These are phyloP conservation scores for Chionomys nivalis DNA, from an alignment of 2,113 vertebrate species.

Conservation along the genomic window DNA sequence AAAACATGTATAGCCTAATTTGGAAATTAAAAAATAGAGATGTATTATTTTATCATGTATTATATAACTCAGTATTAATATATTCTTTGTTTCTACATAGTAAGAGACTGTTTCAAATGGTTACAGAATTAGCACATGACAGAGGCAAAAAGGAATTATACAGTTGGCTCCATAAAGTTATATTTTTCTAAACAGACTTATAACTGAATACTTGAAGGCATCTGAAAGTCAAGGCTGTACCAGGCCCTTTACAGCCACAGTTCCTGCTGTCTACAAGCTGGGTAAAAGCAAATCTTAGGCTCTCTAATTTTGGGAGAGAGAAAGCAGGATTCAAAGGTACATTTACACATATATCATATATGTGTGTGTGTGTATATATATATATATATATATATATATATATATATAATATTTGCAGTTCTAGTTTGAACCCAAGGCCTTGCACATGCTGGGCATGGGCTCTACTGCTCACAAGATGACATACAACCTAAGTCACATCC, in stretches of 20 bases:
- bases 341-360: not conserved
- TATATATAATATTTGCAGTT: not conserved
- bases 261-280: not conserved
- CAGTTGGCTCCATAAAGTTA: no score
- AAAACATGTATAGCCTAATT: slow-evolving; percentile 26
- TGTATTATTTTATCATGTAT: slow-evolving; percentile 4
- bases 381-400: not conserved
- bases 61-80: not conserved
- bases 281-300: slow-evolving; percentile 23
- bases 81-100: slow-evolving; percentile 11
- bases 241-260: not conserved
- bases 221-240: not conserved
- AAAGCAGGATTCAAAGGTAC: not conserved
- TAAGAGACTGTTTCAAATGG: slow-evolving; percentile 31
- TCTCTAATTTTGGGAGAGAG: slow-evolving; percentile 14
- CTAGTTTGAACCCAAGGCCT: not conserved
- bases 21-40: slow-evolving; percentile 24
- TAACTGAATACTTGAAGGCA: not conserved
- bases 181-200: slow-evolving; percentile 10
- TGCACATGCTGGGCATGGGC: not conserved
- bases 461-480: not conserved
- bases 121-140: not conserved
- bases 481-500: no score
- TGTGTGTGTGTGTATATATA: not conserved
- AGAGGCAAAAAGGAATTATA: not conserved